Base-by-base conservation (phyloP, 2,888 invertebrate genomes). In the Synanthedon tipuliformis region DNA sequence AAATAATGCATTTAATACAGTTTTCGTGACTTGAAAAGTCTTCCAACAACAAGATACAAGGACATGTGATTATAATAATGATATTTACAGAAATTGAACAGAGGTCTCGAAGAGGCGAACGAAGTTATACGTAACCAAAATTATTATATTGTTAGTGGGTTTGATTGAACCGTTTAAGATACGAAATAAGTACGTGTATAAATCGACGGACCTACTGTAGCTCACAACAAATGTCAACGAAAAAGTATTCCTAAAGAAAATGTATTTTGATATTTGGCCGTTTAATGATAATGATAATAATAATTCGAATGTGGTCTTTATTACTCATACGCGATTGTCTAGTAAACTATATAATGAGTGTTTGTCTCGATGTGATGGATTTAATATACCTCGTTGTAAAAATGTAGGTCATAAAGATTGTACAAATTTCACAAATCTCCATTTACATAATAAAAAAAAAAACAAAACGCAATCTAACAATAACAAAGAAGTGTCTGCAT, bases 241-340 rank as follows among this genome's bases (percentile, higher is more conserved):
- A 73, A 56, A 61, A 60, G 55, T 65, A 71, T 70, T 68, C 64
- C 64, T 70, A 67, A 61, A 61, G 60, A 58, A 63, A 60, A 74
- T 63, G 64, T 63, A 63, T 65, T 66, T 68, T 69, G 65, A 72
- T 77, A 79, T 78, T 78, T 81, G 81, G 70, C 68, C 77, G 78
- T 74, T 68, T 64, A 61, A 68, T 72, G 62, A 66, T 64, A 61
- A 68, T 72, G 62, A 66, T 75, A 70, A 66, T 69, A 64, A 73
- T 73, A 67, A 68, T 75, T 65, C 69, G 66, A 71, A 71, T 70
- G 63, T 54, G 50, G 53, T 53, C 59, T 68, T 69, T 75, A 70
- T 73, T 69, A 69, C 61, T 71, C 70, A 61, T 74, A 73, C 61
- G 71, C 66, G 67, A 68, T 68, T 60, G 64, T 64, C 64, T 66